Evolutionary conservation across 1,140 invertebrate species (phyloP).

Genomic region (Habropoda laboriosa): DNA sequence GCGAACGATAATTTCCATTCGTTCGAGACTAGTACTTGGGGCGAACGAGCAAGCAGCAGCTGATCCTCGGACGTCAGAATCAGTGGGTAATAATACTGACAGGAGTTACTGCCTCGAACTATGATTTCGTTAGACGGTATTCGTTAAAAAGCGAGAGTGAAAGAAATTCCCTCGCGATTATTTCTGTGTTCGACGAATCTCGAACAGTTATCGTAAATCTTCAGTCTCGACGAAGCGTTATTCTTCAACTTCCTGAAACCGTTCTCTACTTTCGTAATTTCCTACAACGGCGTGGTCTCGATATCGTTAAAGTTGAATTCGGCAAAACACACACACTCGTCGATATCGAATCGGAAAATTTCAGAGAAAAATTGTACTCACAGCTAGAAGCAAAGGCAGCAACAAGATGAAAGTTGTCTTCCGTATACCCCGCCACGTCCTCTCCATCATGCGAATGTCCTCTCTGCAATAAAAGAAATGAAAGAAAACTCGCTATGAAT

Average conservation of each 20-base stretch:
- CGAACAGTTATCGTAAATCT: too few relatives aligned
- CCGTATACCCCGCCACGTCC: constrained; percentile 78
- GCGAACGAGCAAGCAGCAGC: too few relatives aligned
- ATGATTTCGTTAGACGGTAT: background rate
- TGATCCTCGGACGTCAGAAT: too few relatives aligned
- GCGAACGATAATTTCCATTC: constrained; percentile 44
- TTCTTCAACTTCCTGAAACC: too few relatives aligned
- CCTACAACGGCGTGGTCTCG: too few relatives aligned
- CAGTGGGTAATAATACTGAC: background rate
- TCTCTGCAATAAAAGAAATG: constrained; percentile 76
- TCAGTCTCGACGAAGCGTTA: too few relatives aligned
- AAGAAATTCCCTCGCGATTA: background rate
- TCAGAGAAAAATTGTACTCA: constrained; percentile 70
- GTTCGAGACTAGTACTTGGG: constrained; percentile 43
- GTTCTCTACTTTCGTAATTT: too few relatives aligned
- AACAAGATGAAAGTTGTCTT: constrained; percentile 73
- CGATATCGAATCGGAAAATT: background rate
- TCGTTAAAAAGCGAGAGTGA: background rate
- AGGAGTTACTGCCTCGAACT: background rate
- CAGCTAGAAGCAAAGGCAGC: constrained; percentile 74
- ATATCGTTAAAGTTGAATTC: too few relatives aligned
- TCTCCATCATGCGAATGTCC: constrained; percentile 76
- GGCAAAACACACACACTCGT: too few relatives aligned
- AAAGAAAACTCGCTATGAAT: background rate
- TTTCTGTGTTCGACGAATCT: too few relatives aligned